Conservation (phyloP, 2,113 vertebrate species). For the Pseudorasbora parva region DNA sequence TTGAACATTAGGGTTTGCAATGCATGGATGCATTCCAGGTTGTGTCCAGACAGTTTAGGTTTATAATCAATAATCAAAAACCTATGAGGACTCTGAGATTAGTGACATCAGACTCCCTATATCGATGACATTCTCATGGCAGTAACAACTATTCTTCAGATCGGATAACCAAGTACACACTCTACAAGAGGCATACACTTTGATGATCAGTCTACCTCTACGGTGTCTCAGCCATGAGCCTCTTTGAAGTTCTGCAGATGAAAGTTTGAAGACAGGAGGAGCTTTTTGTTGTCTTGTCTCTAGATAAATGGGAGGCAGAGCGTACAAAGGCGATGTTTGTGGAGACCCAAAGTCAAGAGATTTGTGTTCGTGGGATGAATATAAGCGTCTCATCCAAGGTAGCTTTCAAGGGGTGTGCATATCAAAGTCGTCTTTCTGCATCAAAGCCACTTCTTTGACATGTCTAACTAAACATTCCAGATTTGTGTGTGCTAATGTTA, state of each 20-base stretch:
- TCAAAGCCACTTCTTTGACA: constrained; percentile 36
- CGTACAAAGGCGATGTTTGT: constrained; percentile 6
- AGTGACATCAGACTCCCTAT: background rate
- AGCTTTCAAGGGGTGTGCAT: constrained; percentile 28
- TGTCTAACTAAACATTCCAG: constrained; percentile 15
- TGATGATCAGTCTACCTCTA: constrained; percentile 19
- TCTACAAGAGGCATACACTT: constrained; percentile 24
- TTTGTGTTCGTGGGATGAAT: constrained; percentile 10
- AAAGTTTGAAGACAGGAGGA: constrained; percentile 5
- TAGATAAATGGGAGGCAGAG: constrained; percentile 21
- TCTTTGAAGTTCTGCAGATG: constrained; percentile 48
- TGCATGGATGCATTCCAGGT: background rate
- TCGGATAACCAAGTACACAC: constrained; percentile 9
- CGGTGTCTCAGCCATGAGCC: constrained; percentile 27
- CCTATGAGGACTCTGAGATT: background rate
- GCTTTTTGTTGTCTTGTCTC: constrained; percentile 39
- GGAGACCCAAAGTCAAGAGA: constrained; percentile 30
- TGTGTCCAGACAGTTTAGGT: background rate
- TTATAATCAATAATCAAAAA: background rate
- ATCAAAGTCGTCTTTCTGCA: constrained; percentile 15
- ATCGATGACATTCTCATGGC: background rate
- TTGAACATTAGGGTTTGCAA: too few species aligned
- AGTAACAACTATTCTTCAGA: constrained; percentile 17
- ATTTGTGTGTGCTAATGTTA: constrained; percentile 31
- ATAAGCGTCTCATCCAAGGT: constrained; percentile 29